Evolutionary conservation across 2,888 invertebrate genomes (phyloP), one percentile per base, ranked within the genome.

Genomic region (Helicoverpa assulta): DNA sequence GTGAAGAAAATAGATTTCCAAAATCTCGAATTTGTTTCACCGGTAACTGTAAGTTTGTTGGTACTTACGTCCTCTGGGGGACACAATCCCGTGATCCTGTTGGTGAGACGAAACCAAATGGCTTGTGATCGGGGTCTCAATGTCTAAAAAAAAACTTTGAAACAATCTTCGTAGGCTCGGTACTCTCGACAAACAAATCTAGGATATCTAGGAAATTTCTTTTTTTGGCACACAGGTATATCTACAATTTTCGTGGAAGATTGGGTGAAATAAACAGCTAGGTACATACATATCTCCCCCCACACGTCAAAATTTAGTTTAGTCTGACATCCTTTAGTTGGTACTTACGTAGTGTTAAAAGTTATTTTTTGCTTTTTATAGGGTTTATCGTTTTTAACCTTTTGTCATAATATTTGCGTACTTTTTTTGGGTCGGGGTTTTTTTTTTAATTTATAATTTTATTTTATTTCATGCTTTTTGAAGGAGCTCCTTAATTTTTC

Each of bases 1-100:
- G 60, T 63, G 57, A 66, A 73, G 19, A n/a, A 55, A 77, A 74
- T 70, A 61, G 65, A 74, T 70, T 66, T 66, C 26, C 18, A 33
- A 33, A 56, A 73, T 73, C 78, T 77, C 29, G 61, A n/a, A 68
- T 29, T 65, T 56, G 70, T n/a, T 21, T 51, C 56, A 57, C 29
- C 51, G 54, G 63, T 60, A 51, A 66, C 62, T 56, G 60, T 60
- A 66, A 65, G 70, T 70, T 67, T 74, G 74, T 53, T 16, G 54
- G 43, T 29, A 16, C 66, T 21, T 61, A 74, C 51, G 26, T 40
- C 29, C 56, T 70, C 21, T 63, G 10, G 29, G 62, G 78, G 78
- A 63, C 12, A 40, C 43, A 37, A 70, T 74, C 66, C 59, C 12
- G 70, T 56, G n/a, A 74, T 70, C 63, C 56, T 18, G 63, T 70